Conservation (phyloP, 2,888 invertebrate species). For the Chalcis sispes region DNA sequence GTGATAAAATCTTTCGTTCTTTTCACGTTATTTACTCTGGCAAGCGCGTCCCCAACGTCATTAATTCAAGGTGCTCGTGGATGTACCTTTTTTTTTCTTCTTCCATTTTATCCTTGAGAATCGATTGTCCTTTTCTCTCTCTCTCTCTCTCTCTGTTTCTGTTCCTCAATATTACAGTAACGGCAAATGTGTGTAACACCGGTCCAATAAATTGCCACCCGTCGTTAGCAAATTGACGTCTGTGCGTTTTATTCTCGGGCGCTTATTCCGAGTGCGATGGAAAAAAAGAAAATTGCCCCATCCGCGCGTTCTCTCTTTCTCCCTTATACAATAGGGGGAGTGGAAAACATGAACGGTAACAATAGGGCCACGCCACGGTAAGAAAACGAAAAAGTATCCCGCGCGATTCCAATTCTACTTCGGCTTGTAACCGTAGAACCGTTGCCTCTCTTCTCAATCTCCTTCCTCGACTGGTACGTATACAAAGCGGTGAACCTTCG, state of each 20-base stretch:
- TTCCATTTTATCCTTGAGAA: slow-evolving; percentile 22
- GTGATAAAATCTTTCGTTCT: neutral
- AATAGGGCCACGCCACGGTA: too few species aligned
- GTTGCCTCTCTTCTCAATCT: too few species aligned
- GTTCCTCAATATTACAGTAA: too few species aligned
- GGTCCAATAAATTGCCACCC: slow-evolving; percentile 35
- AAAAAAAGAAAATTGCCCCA: neutral
- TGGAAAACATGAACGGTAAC: slow-evolving; percentile 2
- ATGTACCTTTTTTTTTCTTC: too few species aligned
- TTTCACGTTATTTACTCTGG: neutral
- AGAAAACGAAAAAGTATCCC: neutral
- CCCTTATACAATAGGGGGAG: neutral
- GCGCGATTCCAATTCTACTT: neutral
- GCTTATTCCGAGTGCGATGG: neutral
- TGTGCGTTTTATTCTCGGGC: slow-evolving; percentile 21
- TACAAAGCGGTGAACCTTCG: too few species aligned
- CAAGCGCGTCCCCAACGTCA: neutral
- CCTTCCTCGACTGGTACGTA: too few species aligned
- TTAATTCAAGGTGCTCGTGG: slow-evolving; percentile 39
- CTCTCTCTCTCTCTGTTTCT: neutral
- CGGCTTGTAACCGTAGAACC: too few species aligned
- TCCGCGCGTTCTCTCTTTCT: neutral
- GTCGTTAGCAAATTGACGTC: slow-evolving; percentile 38
- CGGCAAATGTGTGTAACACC: neutral
- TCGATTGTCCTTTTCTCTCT: slow-evolving; percentile 29